phyloP scores from a whole-genome alignment of 2,888 invertebrate species.

The Pterostichus niger region DNA sequence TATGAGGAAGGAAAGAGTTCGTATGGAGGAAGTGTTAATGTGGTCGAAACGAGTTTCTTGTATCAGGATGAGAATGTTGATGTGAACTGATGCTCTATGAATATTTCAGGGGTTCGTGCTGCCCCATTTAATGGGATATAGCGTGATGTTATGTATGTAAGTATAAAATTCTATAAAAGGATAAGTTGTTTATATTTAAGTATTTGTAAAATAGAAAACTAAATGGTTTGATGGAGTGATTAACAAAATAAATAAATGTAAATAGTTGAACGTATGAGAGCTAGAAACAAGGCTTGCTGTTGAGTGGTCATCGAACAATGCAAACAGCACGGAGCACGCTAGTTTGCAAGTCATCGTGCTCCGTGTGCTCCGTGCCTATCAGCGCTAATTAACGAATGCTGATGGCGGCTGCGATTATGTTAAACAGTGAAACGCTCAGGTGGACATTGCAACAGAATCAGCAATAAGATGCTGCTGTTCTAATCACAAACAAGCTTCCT shows the following conservation, averaged over 20 bases:
- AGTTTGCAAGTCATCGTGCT: constrained; percentile 9
- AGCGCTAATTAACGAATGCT: constrained; percentile 71
- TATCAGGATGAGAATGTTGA: too few relatives aligned
- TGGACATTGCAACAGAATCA: constrained; percentile 53
- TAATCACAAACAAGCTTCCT: neutral
- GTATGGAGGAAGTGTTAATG: too few relatives aligned
- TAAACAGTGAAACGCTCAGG: constrained; percentile 69
- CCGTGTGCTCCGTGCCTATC: neutral
- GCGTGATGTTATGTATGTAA: neutral
- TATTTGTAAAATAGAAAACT: too few relatives aligned
- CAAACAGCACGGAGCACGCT: neutral
- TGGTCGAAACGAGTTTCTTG: too few relatives aligned
- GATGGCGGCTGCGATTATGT: constrained; percentile 71
- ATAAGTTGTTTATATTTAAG: neutral
- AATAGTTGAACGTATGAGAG: too few relatives aligned
- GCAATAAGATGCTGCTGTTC: constrained; percentile 3
- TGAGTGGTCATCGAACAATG: neutral
- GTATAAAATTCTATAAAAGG: neutral
- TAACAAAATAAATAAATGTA: too few relatives aligned
- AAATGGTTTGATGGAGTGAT: too few relatives aligned
- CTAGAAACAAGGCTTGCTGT: neutral
- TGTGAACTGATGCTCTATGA: too few relatives aligned
- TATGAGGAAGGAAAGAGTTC: too few relatives aligned
- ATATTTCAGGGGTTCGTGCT: too few relatives aligned
- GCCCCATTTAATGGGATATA: too few relatives aligned